Evolutionary conservation across 2,888 invertebrate genomes (phyloP).

Genomic region (Meteorus cinctellus): DNA sequence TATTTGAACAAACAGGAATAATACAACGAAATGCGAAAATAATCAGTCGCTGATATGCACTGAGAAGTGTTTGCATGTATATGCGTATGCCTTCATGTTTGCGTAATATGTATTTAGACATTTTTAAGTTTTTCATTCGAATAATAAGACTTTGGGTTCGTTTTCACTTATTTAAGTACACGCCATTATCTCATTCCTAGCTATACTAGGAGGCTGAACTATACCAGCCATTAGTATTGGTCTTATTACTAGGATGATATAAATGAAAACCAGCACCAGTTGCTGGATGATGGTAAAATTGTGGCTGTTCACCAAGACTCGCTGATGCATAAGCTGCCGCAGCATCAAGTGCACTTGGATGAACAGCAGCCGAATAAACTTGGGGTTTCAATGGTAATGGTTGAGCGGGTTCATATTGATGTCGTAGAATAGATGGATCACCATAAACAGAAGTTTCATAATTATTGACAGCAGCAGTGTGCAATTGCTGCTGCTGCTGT

Average conservation of each 20-base stretch:
- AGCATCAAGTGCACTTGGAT: constrained; percentile 75
- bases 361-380: constrained; percentile 81
- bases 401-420: constrained; percentile 77
- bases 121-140: constrained; percentile 36
- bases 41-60: constrained; percentile 49
- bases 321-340: constrained; percentile 79
- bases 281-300: constrained; percentile 86
- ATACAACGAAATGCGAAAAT: constrained; percentile 13
- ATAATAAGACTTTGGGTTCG: constrained; percentile 62
- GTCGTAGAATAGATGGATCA: constrained; percentile 71
- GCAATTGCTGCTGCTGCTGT: constrained; percentile 68
- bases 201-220: constrained; percentile 82
- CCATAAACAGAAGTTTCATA: constrained; percentile 77
- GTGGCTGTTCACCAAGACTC: constrained; percentile 83
- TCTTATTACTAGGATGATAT: constrained; percentile 85
- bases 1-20: constrained; percentile 6
- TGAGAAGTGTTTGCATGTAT: constrained; percentile 25
- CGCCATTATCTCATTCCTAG: constrained; percentile 54
- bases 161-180: constrained; percentile 68
- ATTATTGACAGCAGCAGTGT: constrained; percentile 77
- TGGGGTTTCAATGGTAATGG: constrained; percentile 91
- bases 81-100: constrained; percentile 40
- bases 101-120: constrained; percentile 36
- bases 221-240: constrained; percentile 85
- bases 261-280: constrained; percentile 88